These are phyloP conservation scores for Enteromius paludinosus DNA, from an alignment of 2,797 vertebrate genomes.

Conservation along the genomic window DNA sequence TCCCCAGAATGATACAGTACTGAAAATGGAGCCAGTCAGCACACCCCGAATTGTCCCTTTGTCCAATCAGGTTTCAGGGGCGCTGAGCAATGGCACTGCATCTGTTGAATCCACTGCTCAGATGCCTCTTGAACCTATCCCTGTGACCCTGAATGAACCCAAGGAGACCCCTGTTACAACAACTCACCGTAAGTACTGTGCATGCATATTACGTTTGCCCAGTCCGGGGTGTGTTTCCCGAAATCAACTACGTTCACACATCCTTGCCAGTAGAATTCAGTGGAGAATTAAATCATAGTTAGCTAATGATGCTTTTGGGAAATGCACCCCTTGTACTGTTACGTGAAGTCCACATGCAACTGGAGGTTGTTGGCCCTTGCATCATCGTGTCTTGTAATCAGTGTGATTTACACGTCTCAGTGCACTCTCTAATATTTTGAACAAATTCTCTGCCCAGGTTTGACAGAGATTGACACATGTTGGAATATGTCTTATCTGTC, in stretches of 20 bases:
- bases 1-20: slow-evolving; percentile 74
- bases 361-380: not conserved
- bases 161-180: slow-evolving; percentile 79
- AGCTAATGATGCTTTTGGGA: not conserved
- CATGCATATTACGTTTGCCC: not conserved
- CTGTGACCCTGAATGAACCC: slow-evolving; percentile 72
- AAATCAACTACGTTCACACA: not conserved
- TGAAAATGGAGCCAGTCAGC: slow-evolving; percentile 86
- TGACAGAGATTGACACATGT: not conserved
- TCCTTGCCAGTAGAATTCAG: not conserved
- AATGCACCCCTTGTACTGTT: not conserved
- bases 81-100: slow-evolving; percentile 65
- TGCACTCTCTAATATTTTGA: not conserved
- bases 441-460: not conserved
- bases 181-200: slow-evolving; percentile 71
- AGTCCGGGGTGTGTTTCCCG: not conserved
- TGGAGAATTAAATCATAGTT: not conserved
- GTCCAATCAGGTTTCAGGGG: slow-evolving; percentile 69
- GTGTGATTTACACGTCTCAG: not conserved
- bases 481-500: not conserved
- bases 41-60: slow-evolving; percentile 82
- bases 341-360: not conserved
- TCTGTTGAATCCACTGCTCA: slow-evolving; percentile 71
- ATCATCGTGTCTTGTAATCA: not conserved
- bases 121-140: slow-evolving; percentile 62